These are phyloP conservation scores for Halichondria panicea DNA, from an alignment of 37 sponge, comb jelly and placozoan species.

Conservation along the genomic window DNA sequence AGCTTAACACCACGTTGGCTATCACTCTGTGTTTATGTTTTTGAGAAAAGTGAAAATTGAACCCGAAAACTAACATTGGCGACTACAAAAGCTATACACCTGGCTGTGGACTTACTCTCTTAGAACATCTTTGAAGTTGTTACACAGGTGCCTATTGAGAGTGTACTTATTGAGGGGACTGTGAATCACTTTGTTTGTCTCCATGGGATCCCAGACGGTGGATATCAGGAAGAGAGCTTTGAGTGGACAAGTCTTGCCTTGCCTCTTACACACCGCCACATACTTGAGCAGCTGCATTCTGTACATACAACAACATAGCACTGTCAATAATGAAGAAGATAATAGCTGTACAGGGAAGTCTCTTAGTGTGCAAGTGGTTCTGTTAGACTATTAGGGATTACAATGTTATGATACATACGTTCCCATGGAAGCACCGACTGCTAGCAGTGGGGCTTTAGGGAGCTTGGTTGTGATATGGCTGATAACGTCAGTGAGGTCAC, in stretches of 20 bases:
- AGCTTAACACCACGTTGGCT: neutral
- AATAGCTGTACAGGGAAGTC: no score
- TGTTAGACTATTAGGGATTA: no score
- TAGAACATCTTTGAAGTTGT: slow-evolving; percentile 24
- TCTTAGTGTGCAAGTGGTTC: no score
- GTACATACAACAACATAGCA: no score
- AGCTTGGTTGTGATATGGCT: slow-evolving; percentile 13
- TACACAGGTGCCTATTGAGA: slow-evolving; percentile 31
- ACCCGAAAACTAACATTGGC: neutral
- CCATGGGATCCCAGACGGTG: slow-evolving; percentile 40
- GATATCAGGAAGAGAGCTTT: slow-evolving; percentile 52
- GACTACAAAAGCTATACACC: neutral
- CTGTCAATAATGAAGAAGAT: no score
- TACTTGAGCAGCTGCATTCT: slow-evolving; percentile 43
- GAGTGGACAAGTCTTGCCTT: slow-evolving; percentile 4
- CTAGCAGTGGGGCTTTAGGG: slow-evolving; percentile 33
- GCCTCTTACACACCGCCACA: slow-evolving; percentile 33
- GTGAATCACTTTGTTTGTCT: slow-evolving; percentile 11
- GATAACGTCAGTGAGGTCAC: slow-evolving; percentile 42
- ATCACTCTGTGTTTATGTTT: no score
- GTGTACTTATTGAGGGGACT: slow-evolving; percentile 48
- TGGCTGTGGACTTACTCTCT: slow-evolving; percentile 39
- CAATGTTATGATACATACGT: no score
- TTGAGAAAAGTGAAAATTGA: neutral
- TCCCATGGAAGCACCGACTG: slow-evolving; percentile 59